A percentile compares a stretch with the other conserved stretches of the same genome.
These are phyloP conservation scores for Icerya purchasi DNA, from an alignment of 2,888 invertebrate species.

Conservation along the genomic window DNA sequence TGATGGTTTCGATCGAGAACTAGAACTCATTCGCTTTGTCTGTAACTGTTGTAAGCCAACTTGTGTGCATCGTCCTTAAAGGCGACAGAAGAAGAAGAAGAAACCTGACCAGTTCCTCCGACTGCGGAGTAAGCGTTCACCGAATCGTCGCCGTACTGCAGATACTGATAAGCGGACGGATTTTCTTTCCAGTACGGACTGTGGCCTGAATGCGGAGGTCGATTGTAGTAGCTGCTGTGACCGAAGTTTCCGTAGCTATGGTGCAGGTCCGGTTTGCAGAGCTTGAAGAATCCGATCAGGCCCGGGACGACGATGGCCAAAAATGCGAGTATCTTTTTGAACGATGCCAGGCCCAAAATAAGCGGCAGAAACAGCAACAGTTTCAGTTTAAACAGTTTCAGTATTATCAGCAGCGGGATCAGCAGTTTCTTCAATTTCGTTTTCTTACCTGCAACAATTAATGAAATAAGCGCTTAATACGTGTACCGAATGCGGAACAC, in stretches of 20 bases:
- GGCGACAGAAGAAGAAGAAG: slow-evolving; percentile 12
- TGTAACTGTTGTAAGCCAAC: slow-evolving; percentile 17
- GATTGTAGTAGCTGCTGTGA: slow-evolving; percentile 25
- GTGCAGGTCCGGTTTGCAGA: slow-evolving; percentile 30
- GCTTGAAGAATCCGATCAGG: slow-evolving; percentile 61
- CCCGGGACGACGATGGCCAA: slow-evolving; percentile 59
- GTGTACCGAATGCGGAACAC: neutral
- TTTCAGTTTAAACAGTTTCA: slow-evolving; percentile 67
- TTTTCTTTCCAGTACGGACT: slow-evolving; percentile 28
- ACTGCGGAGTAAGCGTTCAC: slow-evolving; percentile 15
- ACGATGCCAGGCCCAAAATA: slow-evolving; percentile 59
- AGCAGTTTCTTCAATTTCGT: slow-evolving; percentile 61
- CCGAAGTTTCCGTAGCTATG: slow-evolving; percentile 31
- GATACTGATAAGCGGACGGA: slow-evolving; percentile 13
- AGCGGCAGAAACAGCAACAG: slow-evolving; percentile 58
- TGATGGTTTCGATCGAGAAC: too few species aligned
- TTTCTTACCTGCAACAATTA: too few species aligned
- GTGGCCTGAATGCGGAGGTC: slow-evolving; percentile 39
- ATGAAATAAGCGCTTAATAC: slow-evolving; percentile 25
- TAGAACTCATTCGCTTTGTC: slow-evolving; percentile 2
- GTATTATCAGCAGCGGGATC: slow-evolving; percentile 55
- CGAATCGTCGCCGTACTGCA: slow-evolving; percentile 17
- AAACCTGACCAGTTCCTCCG: neutral
- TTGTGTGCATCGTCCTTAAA: slow-evolving; percentile 18
- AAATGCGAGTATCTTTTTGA: slow-evolving; percentile 63